Percentiles rank a stretch among this genome's conserved stretches.
phyloP scores from a whole-genome alignment of 1,140 invertebrate species.

The Druon quercuslanigerum region DNA sequence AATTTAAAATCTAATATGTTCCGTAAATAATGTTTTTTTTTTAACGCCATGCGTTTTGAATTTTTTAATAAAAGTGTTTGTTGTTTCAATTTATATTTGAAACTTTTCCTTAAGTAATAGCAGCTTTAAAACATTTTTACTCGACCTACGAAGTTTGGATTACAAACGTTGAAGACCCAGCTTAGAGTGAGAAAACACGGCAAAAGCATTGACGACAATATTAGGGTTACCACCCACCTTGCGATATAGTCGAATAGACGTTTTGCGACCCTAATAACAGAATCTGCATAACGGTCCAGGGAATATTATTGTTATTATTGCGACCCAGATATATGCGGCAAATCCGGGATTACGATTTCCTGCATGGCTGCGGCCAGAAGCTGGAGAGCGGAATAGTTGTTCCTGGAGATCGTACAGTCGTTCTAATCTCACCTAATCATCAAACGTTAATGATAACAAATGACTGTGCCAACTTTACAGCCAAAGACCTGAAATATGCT shows the following conservation, averaged over 20 bases:
- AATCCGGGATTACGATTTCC: constrained; percentile 14
- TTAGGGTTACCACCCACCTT: not conserved
- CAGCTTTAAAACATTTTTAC: no score
- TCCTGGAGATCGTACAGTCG: constrained; percentile 29
- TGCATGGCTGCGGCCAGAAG: constrained; percentile 7
- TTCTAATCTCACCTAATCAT: constrained; percentile 58
- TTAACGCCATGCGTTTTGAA: no score
- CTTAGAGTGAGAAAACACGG: no score
- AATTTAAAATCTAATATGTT: no score
- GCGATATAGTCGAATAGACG: not conserved
- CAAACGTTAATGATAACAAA: constrained; percentile 58
- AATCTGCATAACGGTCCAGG: constrained; percentile 6
- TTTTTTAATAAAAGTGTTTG: no score
- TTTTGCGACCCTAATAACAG: constrained; percentile 4
- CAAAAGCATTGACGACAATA: not conserved
- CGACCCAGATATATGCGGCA: not conserved
- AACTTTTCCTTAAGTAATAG: no score
- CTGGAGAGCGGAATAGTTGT: not conserved
- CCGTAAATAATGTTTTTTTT: no score
- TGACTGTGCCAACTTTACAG: constrained; percentile 52
- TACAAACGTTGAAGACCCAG: no score
- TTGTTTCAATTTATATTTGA: no score
- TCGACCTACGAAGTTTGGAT: no score
- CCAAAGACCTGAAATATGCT: constrained; percentile 49
- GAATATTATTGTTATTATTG: constrained; percentile 18